Percentiles rank a stretch among this genome's conserved stretches.
These are phyloP conservation scores for Trididemnum clinides DNA, from an alignment of 23 tunicate species.

Conservation along the genomic window DNA sequence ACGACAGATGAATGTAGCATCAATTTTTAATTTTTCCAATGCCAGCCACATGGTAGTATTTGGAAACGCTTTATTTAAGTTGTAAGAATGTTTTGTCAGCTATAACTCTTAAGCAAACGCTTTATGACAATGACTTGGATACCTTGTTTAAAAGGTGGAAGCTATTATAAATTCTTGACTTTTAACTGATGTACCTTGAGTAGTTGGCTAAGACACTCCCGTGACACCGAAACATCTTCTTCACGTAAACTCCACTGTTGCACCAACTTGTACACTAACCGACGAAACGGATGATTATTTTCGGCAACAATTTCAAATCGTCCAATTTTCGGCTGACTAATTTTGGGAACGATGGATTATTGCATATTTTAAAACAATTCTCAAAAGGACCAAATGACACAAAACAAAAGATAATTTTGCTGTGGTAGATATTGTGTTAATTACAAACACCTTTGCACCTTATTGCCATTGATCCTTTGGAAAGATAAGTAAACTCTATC, in stretches of 20 bases:
- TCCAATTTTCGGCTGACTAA: background rate
- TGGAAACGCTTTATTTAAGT: background rate
- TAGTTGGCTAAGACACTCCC: background rate
- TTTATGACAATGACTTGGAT: background rate
- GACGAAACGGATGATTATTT: background rate
- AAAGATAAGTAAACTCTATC: background rate
- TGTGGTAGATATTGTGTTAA: background rate
- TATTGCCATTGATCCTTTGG: background rate
- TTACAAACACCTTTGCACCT: background rate
- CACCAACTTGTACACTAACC: background rate
- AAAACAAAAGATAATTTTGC: background rate
- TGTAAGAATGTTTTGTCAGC: background rate
- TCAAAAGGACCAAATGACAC: background rate
- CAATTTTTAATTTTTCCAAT: background rate
- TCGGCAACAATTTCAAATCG: background rate
- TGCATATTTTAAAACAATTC: background rate
- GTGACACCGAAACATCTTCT: background rate
- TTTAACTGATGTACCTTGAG: background rate
- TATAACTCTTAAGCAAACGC: background rate
- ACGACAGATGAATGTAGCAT: background rate
- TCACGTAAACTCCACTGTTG: background rate
- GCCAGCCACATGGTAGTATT: background rate
- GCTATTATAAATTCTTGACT: background rate
- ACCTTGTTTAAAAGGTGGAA: background rate
- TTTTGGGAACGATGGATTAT: background rate